Evolutionary conservation across 1,140 invertebrate genomes (phyloP), one percentile per base, ranked within the genome.

Genomic region (Pemphigus obesinymphae): DNA sequence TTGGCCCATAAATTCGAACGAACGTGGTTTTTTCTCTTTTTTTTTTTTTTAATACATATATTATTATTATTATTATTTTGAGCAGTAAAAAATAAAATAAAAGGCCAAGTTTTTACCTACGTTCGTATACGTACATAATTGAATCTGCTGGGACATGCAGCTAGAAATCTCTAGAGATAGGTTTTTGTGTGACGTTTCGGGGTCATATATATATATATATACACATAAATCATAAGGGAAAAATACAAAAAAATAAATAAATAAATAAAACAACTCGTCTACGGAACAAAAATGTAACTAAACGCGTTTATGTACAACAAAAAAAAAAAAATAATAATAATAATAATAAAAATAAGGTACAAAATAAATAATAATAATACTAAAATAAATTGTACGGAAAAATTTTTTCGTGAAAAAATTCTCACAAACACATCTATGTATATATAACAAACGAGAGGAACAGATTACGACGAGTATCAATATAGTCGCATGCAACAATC

Each of bases 301-400:
- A 63, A 83, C 63, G 55, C 82, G 20, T 73, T 82, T 81, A 70
- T 83, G 50, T 66, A 70, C 50, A 82, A n/a, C 80, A 82, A 83
- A 78, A 82, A 82, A 66, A 26, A 76, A 81, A 75, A 58, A 63
- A 82, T 76, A 75, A 78, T 40, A 68, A 63, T 34, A 68, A 10
- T 40, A 72, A 68, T 61, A 83, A 83, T 80, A 68, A 63, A 83
- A 66, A 82, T 55, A 66, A 26, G 48, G 8, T 82, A 83, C 50
- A 73, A 48, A 78, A 81, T 70, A 76, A 82, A 82, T 73, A 63
- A 82, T 82, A 75, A 68, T 40, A 68, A 68, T 40, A 72, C 5
- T 45, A 72, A 68, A 70, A 70, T 34, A 70, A 20, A 10, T 48
- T 31, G 40, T 48, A 50, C 7, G 43, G 20, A n/a, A 70, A 70